Conservation (phyloP, 1,140 invertebrate species). For the Drosophila nikananu region DNA sequence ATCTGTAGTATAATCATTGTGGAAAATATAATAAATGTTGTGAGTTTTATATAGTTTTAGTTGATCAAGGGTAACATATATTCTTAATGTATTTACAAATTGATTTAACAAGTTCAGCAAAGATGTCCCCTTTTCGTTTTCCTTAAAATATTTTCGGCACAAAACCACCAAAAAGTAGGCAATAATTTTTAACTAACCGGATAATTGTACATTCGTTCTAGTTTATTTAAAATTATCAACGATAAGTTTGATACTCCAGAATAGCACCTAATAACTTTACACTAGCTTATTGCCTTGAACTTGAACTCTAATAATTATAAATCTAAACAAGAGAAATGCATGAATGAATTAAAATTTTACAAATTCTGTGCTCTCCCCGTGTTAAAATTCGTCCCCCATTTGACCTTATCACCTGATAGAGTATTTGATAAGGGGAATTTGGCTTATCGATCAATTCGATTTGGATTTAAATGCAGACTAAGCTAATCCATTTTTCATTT, state of each 20-base stretch:
- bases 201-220: background rate
- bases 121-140: background rate
- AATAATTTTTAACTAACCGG: no score
- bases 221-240: background rate
- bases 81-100: no score
- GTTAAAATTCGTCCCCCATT: background rate
- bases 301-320: background rate
- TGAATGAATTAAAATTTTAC: background rate
- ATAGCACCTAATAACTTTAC: no score
- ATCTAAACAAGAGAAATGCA: background rate
- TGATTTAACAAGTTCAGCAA: background rate
- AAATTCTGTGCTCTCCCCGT: background rate
- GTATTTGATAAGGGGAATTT: conserved; percentile 11
- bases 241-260: background rate
- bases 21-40: background rate
- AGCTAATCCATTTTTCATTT: conserved; percentile 17
- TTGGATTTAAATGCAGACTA: conserved; percentile 20
- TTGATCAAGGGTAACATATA: background rate
- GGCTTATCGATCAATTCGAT: conserved; percentile 30
- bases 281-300: background rate
- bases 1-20: no score
- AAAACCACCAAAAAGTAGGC: conserved; percentile 10
- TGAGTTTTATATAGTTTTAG: background rate
- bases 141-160: background rate
- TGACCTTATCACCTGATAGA: conserved; percentile 30